Evolutionary conservation across 2,113 vertebrate genomes (phyloP).

Genomic region (Pelusios castaneus): DNA sequence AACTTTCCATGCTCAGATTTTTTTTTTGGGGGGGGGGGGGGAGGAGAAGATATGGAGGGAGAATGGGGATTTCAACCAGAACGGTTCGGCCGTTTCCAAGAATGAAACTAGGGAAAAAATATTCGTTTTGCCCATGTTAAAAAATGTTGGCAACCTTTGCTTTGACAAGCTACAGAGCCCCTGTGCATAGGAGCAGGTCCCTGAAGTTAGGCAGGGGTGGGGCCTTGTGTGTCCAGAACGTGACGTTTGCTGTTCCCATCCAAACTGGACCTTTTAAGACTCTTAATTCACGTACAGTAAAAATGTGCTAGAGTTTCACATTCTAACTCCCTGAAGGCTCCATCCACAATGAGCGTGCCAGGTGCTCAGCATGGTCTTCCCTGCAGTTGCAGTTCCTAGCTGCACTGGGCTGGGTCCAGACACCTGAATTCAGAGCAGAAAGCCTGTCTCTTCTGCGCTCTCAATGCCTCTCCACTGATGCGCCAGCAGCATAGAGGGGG

Average conservation of each 20-base stretch:
- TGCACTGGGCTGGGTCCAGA: not conserved
- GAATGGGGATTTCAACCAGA: too few species aligned
- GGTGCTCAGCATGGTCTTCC: not conserved
- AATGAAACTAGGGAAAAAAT: not conserved
- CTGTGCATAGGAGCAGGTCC: not conserved
- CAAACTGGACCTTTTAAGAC: not conserved
- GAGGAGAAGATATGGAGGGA: too few species aligned
- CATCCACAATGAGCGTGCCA: not conserved
- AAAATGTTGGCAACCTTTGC: not conserved
- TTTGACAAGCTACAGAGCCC: not conserved
- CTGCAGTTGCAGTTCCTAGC: not conserved
- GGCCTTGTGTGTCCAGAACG: too few species aligned
- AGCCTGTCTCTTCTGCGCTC: too few species aligned
- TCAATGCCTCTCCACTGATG: too few species aligned
- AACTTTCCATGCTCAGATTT: not conserved
- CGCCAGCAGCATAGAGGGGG: too few species aligned
- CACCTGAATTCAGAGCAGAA: not conserved
- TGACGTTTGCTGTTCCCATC: not conserved
- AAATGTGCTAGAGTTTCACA: not conserved
- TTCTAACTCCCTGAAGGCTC: not conserved
- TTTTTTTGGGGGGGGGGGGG: too few species aligned
- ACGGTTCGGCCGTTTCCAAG: too few species aligned
- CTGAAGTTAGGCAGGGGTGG: not conserved
- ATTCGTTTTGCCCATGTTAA: not conserved
- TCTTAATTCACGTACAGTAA: not conserved